Evolutionary conservation across 2,797 vertebrate species (phyloP).

Genomic region (Acanthopagrus latus): DNA sequence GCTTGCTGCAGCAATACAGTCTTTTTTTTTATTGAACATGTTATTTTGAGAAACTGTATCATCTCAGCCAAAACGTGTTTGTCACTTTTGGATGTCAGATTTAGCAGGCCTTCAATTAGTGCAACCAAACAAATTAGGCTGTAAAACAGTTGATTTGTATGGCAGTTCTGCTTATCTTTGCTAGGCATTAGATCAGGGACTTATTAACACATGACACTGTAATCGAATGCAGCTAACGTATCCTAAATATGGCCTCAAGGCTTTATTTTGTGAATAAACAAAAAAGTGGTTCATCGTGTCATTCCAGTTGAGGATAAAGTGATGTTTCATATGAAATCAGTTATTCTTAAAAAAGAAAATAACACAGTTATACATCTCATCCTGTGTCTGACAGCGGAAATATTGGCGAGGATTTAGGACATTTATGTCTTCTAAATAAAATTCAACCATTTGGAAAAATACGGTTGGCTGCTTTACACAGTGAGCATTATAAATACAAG

Average conservation of each 20-base stretch:
- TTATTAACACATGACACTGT: background rate
- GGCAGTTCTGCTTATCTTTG: background rate
- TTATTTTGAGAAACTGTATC: conserved; percentile 21
- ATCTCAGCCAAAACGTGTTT: conserved; percentile 23
- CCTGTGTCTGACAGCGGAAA: conserved; percentile 46
- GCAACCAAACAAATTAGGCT: background rate
- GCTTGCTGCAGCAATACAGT: conserved; percentile 42
- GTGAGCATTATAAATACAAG: conserved; percentile 80
- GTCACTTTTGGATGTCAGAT: background rate
- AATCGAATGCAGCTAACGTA: background rate
- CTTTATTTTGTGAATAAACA: conserved; percentile 26
- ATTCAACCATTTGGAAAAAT: conserved; percentile 79
- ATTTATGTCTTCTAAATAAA: conserved; percentile 84
- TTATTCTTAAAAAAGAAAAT: conserved; percentile 64
- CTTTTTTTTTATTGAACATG: conserved; percentile 13
- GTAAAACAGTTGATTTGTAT: background rate
- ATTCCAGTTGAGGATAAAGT: conserved; percentile 56
- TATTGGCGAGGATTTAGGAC: conserved; percentile 79
- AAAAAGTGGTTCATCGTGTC: conserved; percentile 12
- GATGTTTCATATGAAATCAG: conserved; percentile 55
- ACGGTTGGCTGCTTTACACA: conserved; percentile 77
- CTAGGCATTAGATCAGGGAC: background rate
- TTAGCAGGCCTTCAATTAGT: background rate
- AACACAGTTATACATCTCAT: conserved; percentile 48
- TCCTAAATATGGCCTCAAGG: background rate